phyloP scores from a whole-genome alignment of 2,113 vertebrate genomes.

The Podocnemis expansa region DNA sequence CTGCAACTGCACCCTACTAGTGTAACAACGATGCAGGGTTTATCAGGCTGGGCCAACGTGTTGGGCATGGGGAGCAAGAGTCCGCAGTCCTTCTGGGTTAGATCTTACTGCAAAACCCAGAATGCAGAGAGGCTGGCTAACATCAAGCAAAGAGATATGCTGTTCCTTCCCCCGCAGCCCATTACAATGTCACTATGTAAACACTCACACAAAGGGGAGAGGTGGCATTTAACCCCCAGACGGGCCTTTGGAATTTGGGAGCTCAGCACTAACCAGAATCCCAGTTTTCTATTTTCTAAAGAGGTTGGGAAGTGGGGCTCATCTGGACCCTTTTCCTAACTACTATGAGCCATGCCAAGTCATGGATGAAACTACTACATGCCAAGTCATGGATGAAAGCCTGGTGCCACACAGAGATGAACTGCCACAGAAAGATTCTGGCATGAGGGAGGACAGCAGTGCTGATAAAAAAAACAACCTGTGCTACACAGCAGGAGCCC shows the following conservation, averaged over 20 bases:
- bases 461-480: neutral
- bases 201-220: too few relatives aligned
- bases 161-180: neutral
- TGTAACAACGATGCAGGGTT: rapidly evolving
- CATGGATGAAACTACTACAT: neutral
- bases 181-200: too few relatives aligned
- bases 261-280: neutral
- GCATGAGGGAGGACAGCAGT: neutral
- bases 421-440: neutral
- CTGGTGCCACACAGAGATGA: neutral
- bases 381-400: neutral
- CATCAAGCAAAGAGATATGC: neutral
- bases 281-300: neutral
- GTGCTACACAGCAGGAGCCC: neutral
- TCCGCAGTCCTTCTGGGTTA: constrained; percentile 28
- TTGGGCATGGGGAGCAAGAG: neutral
- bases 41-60: neutral
- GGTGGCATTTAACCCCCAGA: neutral
- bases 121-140: rapidly evolving
- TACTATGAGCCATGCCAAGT: neutral
- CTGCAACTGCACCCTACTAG: neutral
- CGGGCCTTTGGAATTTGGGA: neutral
- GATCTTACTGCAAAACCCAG: neutral
- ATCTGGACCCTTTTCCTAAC: neutral
- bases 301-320: neutral